phyloP scores from a whole-genome alignment of 2,797 vertebrate species.

The Tolypeutes matacus region DNA sequence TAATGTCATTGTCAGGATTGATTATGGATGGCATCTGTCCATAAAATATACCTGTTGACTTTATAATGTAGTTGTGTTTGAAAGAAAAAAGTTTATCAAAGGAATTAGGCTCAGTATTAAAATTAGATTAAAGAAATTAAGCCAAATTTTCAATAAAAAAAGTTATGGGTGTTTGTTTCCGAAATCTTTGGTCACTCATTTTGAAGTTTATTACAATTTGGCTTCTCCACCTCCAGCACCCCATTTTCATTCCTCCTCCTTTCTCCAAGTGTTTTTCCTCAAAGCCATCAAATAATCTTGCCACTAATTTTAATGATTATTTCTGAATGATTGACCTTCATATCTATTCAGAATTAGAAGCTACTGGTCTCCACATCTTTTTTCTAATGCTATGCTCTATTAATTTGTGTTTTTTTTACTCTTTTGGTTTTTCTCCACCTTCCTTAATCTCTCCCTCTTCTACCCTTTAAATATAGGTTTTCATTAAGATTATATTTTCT shows the following conservation, averaged over 20 bases:
- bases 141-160: not conserved
- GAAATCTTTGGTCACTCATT: not conserved
- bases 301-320: not conserved
- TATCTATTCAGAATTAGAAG: not conserved
- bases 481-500: not conserved
- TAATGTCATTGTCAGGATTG: not conserved
- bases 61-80: not conserved
- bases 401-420: not conserved
- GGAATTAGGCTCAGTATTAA: not conserved
- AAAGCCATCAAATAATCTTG: not conserved
- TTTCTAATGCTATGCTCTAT: not conserved
- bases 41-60: not conserved
- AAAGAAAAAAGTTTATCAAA: constrained; percentile 34
- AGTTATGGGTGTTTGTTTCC: not conserved
- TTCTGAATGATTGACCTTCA: not conserved
- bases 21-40: not conserved
- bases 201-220: not conserved
- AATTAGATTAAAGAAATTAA: constrained; percentile 24
- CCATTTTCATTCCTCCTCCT: not conserved
- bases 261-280: not conserved
- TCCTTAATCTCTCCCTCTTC: not conserved
- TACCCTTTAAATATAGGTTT: not conserved
- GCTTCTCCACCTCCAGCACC: not conserved
- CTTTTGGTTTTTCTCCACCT: not conserved
- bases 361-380: not conserved